phyloP scores from a whole-genome alignment of 1,140 invertebrate species.

The Aleiodes sp. region DNA sequence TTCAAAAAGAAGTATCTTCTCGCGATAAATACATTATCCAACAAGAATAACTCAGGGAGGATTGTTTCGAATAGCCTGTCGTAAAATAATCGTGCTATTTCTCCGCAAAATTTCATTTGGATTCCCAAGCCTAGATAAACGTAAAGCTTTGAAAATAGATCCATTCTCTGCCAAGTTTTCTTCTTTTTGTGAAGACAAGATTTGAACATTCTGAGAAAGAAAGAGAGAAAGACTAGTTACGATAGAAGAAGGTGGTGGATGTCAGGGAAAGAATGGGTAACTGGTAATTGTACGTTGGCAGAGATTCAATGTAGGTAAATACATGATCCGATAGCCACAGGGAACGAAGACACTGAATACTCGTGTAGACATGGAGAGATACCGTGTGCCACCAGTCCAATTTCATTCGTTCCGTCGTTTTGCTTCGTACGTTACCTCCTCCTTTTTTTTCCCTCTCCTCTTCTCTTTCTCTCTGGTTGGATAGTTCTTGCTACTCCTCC shows the following conservation, averaged over 20 bases:
- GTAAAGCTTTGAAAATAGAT: background rate
- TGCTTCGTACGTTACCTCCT: constrained; percentile 21
- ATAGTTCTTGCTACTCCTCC: constrained; percentile 34
- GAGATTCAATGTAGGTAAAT: constrained; percentile 67
- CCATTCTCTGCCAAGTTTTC: background rate
- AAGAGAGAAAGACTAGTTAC: constrained; percentile 25
- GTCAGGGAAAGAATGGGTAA: constrained; percentile 58
- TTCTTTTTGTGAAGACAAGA: background rate
- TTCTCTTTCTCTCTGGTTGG: constrained; percentile 9
- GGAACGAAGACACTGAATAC: constrained; percentile 11
- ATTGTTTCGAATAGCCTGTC: no score
- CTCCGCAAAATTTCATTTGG: background rate
- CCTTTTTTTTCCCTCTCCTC: constrained; percentile 14
- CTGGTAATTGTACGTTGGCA: constrained; percentile 66
- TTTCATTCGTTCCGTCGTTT: constrained; percentile 10
- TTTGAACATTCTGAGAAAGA: constrained; percentile 37
- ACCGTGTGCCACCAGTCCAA: constrained; percentile 53
- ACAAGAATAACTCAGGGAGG: no score
- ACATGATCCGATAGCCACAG: constrained; percentile 46
- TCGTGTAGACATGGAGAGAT: constrained; percentile 27
- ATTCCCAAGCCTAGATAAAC: background rate
- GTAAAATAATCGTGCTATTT: no score
- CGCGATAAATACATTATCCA: no score
- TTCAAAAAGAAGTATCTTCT: no score
- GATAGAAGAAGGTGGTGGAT: constrained; percentile 16